Percentiles rank a stretch among this genome's conserved stretches.
These are phyloP conservation scores for Phaethornis superciliosus DNA, from an alignment of 2,113 vertebrate species.

Conservation along the genomic window DNA sequence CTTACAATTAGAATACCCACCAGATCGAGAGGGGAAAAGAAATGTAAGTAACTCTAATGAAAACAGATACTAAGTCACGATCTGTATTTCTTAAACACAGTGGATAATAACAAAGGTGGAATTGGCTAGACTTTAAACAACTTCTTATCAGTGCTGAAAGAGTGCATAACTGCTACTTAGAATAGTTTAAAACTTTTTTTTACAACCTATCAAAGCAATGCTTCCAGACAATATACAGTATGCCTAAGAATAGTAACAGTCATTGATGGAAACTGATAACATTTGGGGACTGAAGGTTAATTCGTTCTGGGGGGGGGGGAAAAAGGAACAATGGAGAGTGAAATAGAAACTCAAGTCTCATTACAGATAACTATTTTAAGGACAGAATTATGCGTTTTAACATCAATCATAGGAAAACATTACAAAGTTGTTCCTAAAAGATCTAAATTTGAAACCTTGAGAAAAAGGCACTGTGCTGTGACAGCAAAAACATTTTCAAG, in stretches of 20 bases:
- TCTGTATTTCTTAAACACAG: not conserved
- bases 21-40: not conserved
- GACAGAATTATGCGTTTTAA: constrained; percentile 20
- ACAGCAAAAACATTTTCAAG: not conserved
- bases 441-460: constrained; percentile 37
- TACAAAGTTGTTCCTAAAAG: constrained; percentile 17
- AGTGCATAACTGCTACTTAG: not conserved
- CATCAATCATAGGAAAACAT: constrained; percentile 47
- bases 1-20: not conserved
- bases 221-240: constrained; percentile 55
- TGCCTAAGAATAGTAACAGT: constrained; percentile 55
- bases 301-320: not conserved
- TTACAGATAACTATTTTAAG: constrained; percentile 61
- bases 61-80: not conserved
- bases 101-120: not conserved
- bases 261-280: constrained; percentile 62
- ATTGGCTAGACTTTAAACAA: not conserved
- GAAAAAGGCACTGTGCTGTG: not conserved
- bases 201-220: not conserved
- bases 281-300: constrained; percentile 34
- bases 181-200: constrained; percentile 39
- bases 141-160: constrained; percentile 35
- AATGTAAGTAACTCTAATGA: not conserved
- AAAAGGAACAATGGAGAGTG: constrained; percentile 51
- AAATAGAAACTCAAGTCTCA: constrained; percentile 53